Conservation (phyloP, 2,113 vertebrate species). For the Lophius piscatorius region DNA sequence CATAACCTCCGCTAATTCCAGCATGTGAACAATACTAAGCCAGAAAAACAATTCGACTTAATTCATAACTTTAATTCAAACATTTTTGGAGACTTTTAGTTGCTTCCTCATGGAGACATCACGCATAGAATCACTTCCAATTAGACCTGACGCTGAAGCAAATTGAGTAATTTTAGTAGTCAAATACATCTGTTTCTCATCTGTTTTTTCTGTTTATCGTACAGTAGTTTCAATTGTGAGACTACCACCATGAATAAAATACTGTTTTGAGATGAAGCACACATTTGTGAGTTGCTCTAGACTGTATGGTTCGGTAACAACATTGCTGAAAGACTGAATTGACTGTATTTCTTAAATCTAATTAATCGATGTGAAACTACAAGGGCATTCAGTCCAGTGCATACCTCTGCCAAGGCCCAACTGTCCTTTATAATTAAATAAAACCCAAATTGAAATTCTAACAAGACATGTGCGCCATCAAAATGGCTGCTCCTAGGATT, state of each 20-base stretch:
- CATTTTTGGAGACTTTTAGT: not conserved
- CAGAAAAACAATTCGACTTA: too few relatives aligned
- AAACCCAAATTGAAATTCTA: too few relatives aligned
- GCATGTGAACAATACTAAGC: not conserved
- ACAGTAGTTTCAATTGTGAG: not conserved
- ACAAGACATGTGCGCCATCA: too few relatives aligned
- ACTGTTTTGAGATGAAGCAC: too few relatives aligned
- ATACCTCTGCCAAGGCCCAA: too few relatives aligned
- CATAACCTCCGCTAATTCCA: not conserved
- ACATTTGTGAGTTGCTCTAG: too few relatives aligned
- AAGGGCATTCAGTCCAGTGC: too few relatives aligned
- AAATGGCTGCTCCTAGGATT: too few relatives aligned
- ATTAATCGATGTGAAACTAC: not conserved
- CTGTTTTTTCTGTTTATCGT: not conserved
- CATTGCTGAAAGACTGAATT: too few relatives aligned
- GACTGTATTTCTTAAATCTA: not conserved
- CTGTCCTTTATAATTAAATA: too few relatives aligned
- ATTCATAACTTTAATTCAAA: too few relatives aligned
- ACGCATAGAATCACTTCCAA: constrained; percentile 6
- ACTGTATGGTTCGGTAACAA: too few relatives aligned
- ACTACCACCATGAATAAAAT: not conserved
- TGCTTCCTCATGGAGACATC: not conserved
- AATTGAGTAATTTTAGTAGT: not conserved
- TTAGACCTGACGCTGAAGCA: not conserved
- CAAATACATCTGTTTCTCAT: not conserved